Evolutionary conservation across 2,113 vertebrate genomes (phyloP).

Genomic region (Pituophis catenifer): DNA sequence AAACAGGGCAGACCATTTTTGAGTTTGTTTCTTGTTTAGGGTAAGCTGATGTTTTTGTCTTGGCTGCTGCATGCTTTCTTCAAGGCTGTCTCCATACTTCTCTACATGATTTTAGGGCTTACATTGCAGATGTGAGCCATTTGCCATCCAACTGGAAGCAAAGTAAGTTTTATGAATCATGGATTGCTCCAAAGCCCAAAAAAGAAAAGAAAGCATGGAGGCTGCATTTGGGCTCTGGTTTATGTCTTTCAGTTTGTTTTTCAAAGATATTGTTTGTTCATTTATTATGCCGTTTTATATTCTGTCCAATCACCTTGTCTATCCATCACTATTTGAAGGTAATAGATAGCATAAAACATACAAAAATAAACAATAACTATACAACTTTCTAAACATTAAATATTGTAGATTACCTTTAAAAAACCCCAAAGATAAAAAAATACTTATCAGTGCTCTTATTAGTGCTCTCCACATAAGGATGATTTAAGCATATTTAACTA

Average conservation of each 20-base stretch:
- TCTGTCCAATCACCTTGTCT: background rate
- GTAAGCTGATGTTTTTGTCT: background rate
- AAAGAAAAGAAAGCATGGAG: background rate
- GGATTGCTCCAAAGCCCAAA: background rate
- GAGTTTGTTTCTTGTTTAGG: background rate
- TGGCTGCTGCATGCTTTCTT: background rate
- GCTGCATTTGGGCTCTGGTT: background rate
- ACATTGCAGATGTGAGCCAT: background rate
- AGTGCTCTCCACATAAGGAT: background rate
- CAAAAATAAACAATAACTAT: background rate
- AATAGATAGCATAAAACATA: background rate
- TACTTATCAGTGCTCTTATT: background rate
- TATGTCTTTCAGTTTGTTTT: background rate
- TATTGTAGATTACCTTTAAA: background rate
- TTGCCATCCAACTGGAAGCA: background rate
- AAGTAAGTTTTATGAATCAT: background rate
- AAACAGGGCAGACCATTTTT: background rate
- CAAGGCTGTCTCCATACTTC: background rate
- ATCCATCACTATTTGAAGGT: background rate
- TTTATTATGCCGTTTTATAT: background rate
- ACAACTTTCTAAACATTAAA: background rate
- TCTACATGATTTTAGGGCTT: background rate
- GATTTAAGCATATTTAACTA: background rate
- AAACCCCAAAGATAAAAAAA: background rate
- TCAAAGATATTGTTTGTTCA: background rate